Percentiles rank a stretch among this genome's conserved stretches.
Conservation (phyloP, 2,113 vertebrate species). For the Tonatia bakeri region DNA sequence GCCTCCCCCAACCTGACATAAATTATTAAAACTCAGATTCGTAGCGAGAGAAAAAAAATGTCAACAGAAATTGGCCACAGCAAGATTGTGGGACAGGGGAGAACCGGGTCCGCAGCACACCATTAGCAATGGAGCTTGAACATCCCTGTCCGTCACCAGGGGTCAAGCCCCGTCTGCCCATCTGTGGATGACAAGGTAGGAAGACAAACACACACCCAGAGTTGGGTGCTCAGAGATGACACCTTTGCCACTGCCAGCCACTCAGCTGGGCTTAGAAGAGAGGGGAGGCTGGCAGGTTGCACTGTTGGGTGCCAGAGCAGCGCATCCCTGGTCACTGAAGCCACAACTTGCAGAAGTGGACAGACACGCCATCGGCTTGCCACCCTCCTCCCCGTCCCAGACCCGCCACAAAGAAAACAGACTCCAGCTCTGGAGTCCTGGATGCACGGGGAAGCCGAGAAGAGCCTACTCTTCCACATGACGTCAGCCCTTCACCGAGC, state of each 20-base stretch:
- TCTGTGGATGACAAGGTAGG: not conserved
- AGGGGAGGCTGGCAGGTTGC: rapidly evolving
- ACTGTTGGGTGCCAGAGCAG: rapidly evolving
- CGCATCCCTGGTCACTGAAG: rapidly evolving
- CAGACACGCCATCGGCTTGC: rapidly evolving
- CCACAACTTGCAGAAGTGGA: rapidly evolving
- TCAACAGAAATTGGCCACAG: not conserved
- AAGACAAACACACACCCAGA: not conserved
- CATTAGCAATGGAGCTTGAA: rapidly evolving
- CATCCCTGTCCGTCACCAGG: not conserved
- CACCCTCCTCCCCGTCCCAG: not conserved
- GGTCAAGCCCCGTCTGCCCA: not conserved
- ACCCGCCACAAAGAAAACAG: rapidly evolving
- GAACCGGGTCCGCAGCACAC: no score
- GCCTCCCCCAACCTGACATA: not conserved
- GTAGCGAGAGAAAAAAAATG: not conserved
- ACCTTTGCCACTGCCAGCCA: not conserved
- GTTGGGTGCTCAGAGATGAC: not conserved
- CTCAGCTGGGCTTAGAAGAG: not conserved
- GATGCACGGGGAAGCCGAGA: not conserved
- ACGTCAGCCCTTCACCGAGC: not conserved
- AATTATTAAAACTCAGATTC: not conserved
- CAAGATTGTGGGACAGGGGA: not conserved
- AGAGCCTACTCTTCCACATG: not conserved
- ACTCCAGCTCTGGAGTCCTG: not conserved